These are phyloP conservation scores for Pseudorectes ferrugineus DNA, from an alignment of 2,113 vertebrate genomes.

Conservation along the genomic window DNA sequence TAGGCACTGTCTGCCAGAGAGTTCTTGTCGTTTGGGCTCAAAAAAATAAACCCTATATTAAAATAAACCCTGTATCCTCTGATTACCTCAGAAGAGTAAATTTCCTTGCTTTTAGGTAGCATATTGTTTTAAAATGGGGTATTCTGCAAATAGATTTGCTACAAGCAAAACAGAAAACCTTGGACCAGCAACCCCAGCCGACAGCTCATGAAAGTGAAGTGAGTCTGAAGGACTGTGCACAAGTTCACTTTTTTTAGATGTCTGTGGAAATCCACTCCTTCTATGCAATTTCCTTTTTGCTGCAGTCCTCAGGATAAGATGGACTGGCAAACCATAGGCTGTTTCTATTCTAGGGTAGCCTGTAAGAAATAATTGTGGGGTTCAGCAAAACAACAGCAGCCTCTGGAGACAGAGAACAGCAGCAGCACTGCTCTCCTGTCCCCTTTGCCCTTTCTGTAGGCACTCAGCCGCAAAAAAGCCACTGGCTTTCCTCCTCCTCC, in stretches of 20 bases:
- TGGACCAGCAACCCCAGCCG: background rate
- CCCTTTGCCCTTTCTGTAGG: background rate
- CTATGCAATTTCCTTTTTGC: constrained; percentile 1
- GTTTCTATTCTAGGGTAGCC: background rate
- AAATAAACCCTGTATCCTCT: background rate
- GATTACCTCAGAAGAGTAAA: background rate
- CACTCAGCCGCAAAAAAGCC: background rate
- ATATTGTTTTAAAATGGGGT: background rate
- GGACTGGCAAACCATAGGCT: background rate
- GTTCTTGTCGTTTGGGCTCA: background rate
- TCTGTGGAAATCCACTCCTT: background rate
- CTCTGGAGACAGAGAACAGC: background rate
- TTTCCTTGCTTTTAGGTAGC: background rate
- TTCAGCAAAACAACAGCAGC: background rate
- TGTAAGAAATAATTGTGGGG: background rate
- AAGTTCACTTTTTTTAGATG: background rate
- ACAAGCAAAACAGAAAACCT: background rate
- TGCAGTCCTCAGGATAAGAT: background rate
- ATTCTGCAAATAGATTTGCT: background rate
- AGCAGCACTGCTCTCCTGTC: background rate
- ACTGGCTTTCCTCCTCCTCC: background rate
- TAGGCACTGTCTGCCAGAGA: background rate
- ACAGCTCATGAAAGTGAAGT: background rate
- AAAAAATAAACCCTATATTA: background rate
- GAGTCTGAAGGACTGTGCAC: background rate